Percentiles rank a stretch among this genome's conserved stretches.
Conservation (phyloP, 2,888 invertebrate species). For the Apeira syringaria region DNA sequence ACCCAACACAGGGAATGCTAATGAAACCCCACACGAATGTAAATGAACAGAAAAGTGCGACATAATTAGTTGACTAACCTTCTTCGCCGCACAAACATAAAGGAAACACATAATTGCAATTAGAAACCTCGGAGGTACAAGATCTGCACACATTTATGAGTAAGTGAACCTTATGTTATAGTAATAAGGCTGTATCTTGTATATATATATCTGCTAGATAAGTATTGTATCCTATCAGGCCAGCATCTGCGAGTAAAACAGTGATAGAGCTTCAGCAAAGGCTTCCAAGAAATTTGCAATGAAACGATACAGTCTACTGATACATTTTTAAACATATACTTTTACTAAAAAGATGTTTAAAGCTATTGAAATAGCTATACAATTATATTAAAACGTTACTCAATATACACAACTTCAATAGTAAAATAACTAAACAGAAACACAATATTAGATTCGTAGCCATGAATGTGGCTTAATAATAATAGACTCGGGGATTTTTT, state of each 20-base stretch:
- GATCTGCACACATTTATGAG: slow-evolving; percentile 16
- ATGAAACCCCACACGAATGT: slow-evolving; percentile 32
- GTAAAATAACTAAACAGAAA: too few species aligned
- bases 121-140: slow-evolving; percentile 36
- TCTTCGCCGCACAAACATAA: slow-evolving; percentile 44
- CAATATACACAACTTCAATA: too few species aligned
- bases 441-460: too few species aligned
- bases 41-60: slow-evolving; percentile 45
- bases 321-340: too few species aligned
- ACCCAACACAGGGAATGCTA: slow-evolving; percentile 17
- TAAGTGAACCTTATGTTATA: slow-evolving; percentile 23
- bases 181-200: slow-evolving; percentile 32
- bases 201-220: slow-evolving; percentile 8
- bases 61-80: slow-evolving; percentile 56
- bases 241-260: slow-evolving; percentile 10
- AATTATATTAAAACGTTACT: too few species aligned
- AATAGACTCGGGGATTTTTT: too few species aligned
- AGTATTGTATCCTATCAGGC: slow-evolving; percentile 20
- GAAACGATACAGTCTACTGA: too few species aligned
- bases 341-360: too few species aligned
- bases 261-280: slow-evolving; percentile 6
- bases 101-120: slow-evolving; percentile 59
- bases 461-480: too few species aligned
- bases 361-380: too few species aligned
- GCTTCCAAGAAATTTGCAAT: too few species aligned